Evolutionary conservation across 1,140 invertebrate genomes (phyloP).

Genomic region (Drosophila insularis): DNA sequence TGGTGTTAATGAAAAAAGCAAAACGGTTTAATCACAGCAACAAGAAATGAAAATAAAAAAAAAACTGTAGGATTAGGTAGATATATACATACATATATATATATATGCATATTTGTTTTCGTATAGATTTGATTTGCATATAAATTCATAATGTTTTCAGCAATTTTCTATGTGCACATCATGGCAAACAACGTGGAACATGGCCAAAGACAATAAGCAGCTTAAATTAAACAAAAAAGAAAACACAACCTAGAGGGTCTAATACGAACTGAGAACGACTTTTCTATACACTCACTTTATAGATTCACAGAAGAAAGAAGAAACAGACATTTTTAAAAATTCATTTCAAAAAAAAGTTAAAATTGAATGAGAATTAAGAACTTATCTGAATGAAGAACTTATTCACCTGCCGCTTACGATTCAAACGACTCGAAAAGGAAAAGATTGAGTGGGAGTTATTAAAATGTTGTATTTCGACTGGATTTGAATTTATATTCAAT

Average conservation of each 20-base stretch:
- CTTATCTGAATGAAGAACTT: too few relatives aligned
- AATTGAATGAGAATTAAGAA: too few relatives aligned
- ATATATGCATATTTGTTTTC: not conserved
- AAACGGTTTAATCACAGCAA: constrained; percentile 74
- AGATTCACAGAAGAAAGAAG: too few relatives aligned
- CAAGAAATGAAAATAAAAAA: not conserved
- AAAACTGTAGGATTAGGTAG: not conserved
- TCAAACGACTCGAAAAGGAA: too few relatives aligned
- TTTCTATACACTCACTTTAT: not conserved
- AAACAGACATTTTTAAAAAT: too few relatives aligned
- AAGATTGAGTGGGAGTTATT: too few relatives aligned
- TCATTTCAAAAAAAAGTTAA: too few relatives aligned
- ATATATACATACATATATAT: not conserved
- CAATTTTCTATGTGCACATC: constrained; percentile 19
- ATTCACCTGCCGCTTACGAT: too few relatives aligned
- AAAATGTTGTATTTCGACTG: too few relatives aligned
- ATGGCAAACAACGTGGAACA: constrained; percentile 5
- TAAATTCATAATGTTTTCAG: constrained; percentile 59
- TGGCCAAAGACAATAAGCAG: constrained; percentile 19
- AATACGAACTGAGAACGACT: not conserved
- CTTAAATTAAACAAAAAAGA: constrained; percentile 4
- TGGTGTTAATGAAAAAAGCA: constrained; percentile 76
- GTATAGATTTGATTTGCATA: constrained; percentile 73
- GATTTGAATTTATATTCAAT: too few relatives aligned
- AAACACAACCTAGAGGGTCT: not conserved